Conservation (phyloP, 2,888 invertebrate species). For the Megastigmus dorsalis region DNA sequence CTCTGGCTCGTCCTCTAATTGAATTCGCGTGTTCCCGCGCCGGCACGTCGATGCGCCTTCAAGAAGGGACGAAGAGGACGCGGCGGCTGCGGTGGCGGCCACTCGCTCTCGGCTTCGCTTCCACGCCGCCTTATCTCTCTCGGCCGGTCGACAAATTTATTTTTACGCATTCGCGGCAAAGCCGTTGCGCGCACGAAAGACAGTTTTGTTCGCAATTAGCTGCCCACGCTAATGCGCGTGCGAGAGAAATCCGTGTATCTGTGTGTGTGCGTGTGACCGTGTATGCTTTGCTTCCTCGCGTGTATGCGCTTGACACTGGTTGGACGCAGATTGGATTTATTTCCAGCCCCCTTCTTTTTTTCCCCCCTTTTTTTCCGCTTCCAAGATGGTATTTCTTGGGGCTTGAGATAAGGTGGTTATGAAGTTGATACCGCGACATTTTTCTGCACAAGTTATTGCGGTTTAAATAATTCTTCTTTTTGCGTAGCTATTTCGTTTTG, state of each 20-base stretch:
- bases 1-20: constrained; percentile 58
- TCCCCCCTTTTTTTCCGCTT: too few relatives aligned
- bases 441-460: constrained; percentile 6
- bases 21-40: constrained; percentile 59
- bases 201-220: constrained; percentile 60
- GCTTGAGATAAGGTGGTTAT: constrained; percentile 10
- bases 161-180: constrained; percentile 54
- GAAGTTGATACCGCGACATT: not conserved
- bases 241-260: not conserved
- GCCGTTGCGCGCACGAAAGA: constrained; percentile 53
- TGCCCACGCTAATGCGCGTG: constrained; percentile 45
- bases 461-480: constrained; percentile 16
- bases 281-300: too few relatives aligned
- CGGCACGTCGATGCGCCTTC: constrained; percentile 47
- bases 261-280: not conserved
- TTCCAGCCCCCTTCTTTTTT: too few relatives aligned
- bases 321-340: constrained; percentile 17
- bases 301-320: not conserved
- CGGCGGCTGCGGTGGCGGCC: too few relatives aligned
- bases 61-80: constrained; percentile 18
- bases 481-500: too few relatives aligned
- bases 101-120: too few relatives aligned
- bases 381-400: constrained; percentile 5
- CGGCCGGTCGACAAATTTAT: constrained; percentile 55
- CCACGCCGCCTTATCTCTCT: constrained; percentile 55